Evolutionary conservation across 2,797 vertebrate genomes (phyloP).

Genomic region (Pseudochirops cupreus): DNA sequence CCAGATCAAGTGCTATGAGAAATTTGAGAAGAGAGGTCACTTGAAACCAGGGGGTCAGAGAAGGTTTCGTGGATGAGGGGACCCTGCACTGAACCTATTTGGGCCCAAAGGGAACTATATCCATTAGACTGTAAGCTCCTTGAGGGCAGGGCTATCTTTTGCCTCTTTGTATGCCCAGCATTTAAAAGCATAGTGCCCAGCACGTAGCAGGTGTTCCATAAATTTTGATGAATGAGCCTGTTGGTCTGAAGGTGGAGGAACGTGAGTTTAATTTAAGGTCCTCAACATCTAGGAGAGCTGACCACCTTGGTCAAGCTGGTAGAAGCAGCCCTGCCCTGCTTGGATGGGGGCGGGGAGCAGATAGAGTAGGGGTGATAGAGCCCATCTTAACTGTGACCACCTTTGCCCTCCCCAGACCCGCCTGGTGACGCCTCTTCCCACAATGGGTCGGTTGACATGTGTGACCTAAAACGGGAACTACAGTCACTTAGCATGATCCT

Average conservation of each 20-base stretch:
- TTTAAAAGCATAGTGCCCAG: not conserved
- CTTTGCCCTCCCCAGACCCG: slow-evolving; percentile 16
- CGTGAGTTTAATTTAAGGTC: not conserved
- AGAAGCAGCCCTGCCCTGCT: not conserved
- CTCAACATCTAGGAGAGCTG: not conserved
- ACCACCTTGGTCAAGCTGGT: not conserved
- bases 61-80: not conserved
- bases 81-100: not conserved
- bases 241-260: not conserved
- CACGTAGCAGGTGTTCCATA: not conserved
- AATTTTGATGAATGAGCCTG: not conserved
- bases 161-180: not conserved
- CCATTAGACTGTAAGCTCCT: not conserved
- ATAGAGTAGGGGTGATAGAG: not conserved
- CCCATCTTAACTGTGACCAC: not conserved
- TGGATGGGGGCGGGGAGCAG: not conserved
- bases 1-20: not conserved
- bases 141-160: not conserved
- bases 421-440: not conserved
- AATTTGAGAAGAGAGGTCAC: not conserved
- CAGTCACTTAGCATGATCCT: slow-evolving; percentile 68
- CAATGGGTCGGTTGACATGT: slow-evolving; percentile 64
- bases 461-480: slow-evolving; percentile 73
- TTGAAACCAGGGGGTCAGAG: not conserved
- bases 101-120: not conserved